Conservation (phyloP, 2,888 invertebrate genomes). For the Diarsia brunnea region DNA sequence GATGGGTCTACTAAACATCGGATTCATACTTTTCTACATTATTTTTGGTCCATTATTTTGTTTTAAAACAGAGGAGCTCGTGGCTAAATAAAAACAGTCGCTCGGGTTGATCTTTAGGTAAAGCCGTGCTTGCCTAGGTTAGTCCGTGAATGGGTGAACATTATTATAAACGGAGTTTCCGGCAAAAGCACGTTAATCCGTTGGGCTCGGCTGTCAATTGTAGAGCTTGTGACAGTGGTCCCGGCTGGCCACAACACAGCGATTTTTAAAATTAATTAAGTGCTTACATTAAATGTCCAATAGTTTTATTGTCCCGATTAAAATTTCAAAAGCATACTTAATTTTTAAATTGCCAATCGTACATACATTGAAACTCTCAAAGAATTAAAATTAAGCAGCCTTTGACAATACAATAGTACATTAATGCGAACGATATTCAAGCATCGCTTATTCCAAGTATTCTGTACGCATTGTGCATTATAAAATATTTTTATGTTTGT, state of each 20-base stretch:
- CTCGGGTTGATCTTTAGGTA: no score
- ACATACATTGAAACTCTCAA: slow-evolving; percentile 12
- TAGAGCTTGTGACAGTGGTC: no score
- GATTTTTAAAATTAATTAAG: neutral
- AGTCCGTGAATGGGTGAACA: no score
- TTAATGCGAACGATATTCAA: slow-evolving; percentile 4
- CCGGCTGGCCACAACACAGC: neutral
- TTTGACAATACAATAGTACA: slow-evolving; percentile 39
- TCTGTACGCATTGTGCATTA: slow-evolving; percentile 22
- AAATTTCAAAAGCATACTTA: neutral
- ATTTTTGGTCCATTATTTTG: neutral
- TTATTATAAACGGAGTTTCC: no score
- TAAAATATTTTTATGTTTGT: slow-evolving; percentile 6
- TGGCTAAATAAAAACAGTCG: no score
- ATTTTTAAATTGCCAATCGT: slow-evolving; percentile 6
- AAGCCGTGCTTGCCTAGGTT: no score
- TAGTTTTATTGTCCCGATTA: neutral
- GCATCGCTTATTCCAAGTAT: slow-evolving; percentile 41
- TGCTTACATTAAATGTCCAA: neutral
- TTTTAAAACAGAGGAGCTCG: no score
- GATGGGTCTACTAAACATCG: neutral
- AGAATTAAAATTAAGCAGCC: slow-evolving; percentile 32
- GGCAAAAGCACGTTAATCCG: no score
- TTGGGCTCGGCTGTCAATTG: no score
- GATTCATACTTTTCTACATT: neutral